Evolutionary conservation across 2,888 invertebrate species (phyloP), one percentile per base, ranked within the genome.

Genomic region (Yponomeuta evonymella): DNA sequence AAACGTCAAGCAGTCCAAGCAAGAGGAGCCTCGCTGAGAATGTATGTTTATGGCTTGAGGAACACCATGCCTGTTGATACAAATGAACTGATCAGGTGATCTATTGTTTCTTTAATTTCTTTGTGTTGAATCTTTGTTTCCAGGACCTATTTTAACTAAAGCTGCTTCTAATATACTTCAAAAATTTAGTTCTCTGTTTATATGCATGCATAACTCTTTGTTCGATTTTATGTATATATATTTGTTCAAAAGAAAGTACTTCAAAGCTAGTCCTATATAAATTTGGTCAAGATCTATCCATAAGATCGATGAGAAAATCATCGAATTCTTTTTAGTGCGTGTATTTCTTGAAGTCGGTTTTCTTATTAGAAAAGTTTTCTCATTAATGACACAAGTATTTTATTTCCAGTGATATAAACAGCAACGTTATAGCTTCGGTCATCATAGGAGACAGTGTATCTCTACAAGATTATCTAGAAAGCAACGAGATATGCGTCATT

Each of bases 401-500:
- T 72, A 67, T 70, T 87, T 87, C 71, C 83, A 91, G 92, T 71
- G 88, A 90, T 74, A 83, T 91, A 78, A 83, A 75, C 74, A 82
- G 77, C 73, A 83, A 79, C 74, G 79, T 76, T 70, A 78, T 79
- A 72, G 75, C 77, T 67, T 75, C 80, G 73, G 80, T 83, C 72
- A 82, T 75, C 76, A 76, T 88, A 79, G 80, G 83, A 51, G 82
- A 81, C 72, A 81, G 82, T 67, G 71, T 86, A 81, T 82, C 90
- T 48, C 76, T 92, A 58, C 82, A 87, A 86, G 88, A 90, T 83
- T 85, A 90, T 87, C 85, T 91, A 67, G 81, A 83, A 75, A 79
- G 76, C 75, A 78, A 78, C 71, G 79, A 81, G 80, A 83, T 83
- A 79, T 80, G 81, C 77, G 74, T 76, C 75, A 76, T 80, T 69